phyloP scores from a whole-genome alignment of 2,888 invertebrate genomes.

The Onchidella celtica region DNA sequence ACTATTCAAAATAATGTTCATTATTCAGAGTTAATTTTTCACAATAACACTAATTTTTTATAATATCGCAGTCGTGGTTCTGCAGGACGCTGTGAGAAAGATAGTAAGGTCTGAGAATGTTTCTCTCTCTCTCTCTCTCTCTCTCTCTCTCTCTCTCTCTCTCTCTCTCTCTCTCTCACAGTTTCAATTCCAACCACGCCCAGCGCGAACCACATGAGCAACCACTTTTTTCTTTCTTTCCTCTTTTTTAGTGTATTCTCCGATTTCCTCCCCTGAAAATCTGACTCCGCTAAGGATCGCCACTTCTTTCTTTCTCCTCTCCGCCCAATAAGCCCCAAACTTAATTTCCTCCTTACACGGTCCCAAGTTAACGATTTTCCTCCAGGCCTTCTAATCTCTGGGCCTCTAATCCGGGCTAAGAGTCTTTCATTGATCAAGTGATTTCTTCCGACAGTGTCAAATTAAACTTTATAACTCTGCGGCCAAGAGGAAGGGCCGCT shows the following conservation, averaged over 20 bases:
- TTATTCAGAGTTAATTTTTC: too few species aligned
- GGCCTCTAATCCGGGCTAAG: constrained; percentile 29
- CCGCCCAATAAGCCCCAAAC: constrained; percentile 18
- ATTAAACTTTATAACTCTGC: constrained; percentile 27
- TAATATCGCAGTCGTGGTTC: too few species aligned
- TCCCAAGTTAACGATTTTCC: background rate
- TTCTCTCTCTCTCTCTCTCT: background rate
- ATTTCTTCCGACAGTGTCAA: constrained; percentile 25
- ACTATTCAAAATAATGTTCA: too few species aligned
- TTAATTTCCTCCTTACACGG: constrained; percentile 31
- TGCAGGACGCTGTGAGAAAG: too few species aligned
- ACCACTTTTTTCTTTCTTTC: too few species aligned
- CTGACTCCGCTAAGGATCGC: background rate
- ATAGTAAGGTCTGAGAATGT: too few species aligned
- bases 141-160: background rate
- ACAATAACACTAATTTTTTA: too few species aligned
- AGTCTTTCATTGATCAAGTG: constrained; percentile 34
- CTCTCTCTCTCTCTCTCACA: too few species aligned
- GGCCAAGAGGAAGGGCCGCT: too few species aligned
- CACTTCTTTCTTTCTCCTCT: background rate
- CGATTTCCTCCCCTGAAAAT: background rate
- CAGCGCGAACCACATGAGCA: too few species aligned
- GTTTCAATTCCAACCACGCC: too few species aligned
- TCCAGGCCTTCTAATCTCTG: background rate
- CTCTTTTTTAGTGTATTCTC: constrained; percentile 25